Conservation (phyloP, 2,797 vertebrate species). For the Lagodon rhomboides region DNA sequence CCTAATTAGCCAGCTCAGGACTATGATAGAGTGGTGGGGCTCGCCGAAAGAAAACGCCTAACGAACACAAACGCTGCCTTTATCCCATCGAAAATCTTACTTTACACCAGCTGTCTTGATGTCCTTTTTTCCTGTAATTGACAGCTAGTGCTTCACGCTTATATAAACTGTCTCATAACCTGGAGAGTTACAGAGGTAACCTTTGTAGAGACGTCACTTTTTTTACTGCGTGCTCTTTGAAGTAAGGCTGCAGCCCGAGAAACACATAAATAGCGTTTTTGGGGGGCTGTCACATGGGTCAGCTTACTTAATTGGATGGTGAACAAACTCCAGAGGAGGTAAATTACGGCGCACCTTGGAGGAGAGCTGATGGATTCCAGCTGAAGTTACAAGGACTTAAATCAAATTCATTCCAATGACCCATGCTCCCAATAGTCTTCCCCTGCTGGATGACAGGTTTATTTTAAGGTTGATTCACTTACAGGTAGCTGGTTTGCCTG, state of each 20-base stretch:
- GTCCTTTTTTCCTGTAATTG: constrained; percentile 51
- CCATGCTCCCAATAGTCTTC: constrained; percentile 31
- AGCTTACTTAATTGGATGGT: constrained; percentile 46
- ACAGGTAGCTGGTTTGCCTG: constrained; percentile 5
- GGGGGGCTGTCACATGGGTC: constrained; percentile 26
- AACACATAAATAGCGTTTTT: constrained; percentile 13
- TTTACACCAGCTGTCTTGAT: constrained; percentile 17
- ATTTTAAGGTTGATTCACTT: constrained; percentile 39
- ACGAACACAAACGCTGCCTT: constrained; percentile 62
- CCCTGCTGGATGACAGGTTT: constrained; percentile 45
- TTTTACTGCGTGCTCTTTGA: background rate
- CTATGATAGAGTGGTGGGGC: constrained; percentile 51
- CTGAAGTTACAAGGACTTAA: constrained; percentile 50
- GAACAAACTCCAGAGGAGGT: constrained; percentile 26
- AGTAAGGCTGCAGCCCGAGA: constrained; percentile 4
- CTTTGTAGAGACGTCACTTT: constrained; percentile 22
- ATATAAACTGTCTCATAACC: constrained; percentile 35
- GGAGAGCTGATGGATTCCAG: constrained; percentile 39
- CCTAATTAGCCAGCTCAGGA: constrained; percentile 69
- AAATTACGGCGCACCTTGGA: constrained; percentile 19
- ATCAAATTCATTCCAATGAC: constrained; percentile 51
- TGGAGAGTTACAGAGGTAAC: constrained; percentile 29
- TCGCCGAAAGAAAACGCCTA: constrained; percentile 46
- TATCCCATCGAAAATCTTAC: constrained; percentile 25
- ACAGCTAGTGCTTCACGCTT: constrained; percentile 35